Conservation (phyloP, 2,888 invertebrate genomes). For the Deroplatys truncata region DNA sequence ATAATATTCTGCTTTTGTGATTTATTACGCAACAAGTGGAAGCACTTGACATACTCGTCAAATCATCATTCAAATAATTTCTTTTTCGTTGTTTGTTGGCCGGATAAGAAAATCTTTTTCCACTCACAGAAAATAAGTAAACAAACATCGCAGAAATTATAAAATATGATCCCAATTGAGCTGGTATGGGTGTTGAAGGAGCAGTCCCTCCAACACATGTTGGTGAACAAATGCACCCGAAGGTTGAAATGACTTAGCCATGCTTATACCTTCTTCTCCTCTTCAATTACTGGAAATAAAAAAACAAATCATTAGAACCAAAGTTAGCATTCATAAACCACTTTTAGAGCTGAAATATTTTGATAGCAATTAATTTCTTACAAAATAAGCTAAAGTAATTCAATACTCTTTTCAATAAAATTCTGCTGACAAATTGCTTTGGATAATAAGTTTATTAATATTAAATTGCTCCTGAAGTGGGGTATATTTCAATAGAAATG, state of each 20-base stretch:
- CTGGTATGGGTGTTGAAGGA: neutral
- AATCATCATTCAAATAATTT: conserved; percentile 8
- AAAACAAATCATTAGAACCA: conserved; percentile 30
- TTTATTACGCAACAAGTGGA: conserved; percentile 12
- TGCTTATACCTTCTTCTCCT: conserved; percentile 40
- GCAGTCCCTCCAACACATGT: neutral
- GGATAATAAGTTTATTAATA: no score
- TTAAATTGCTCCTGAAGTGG: no score
- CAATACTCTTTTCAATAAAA: no score
- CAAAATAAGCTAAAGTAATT: no score
- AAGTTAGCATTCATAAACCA: neutral
- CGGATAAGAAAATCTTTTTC: conserved; percentile 9
- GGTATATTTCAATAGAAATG: no score
- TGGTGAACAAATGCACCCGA: neutral
- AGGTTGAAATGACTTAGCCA: neutral
- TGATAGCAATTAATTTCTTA: no score
- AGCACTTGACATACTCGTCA: conserved; percentile 16
- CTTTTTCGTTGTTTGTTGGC: conserved; percentile 18
- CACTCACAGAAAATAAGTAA: conserved; percentile 2
- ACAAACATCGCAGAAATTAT: conserved; percentile 7
- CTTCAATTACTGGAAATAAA: conserved; percentile 41
- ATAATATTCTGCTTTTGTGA: neutral
- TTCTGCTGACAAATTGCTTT: no score
- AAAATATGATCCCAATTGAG: conserved; percentile 21
- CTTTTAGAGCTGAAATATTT: no score